Evolutionary conservation across 2,113 vertebrate genomes (phyloP).

Genomic region (Brachyistius frenatus): DNA sequence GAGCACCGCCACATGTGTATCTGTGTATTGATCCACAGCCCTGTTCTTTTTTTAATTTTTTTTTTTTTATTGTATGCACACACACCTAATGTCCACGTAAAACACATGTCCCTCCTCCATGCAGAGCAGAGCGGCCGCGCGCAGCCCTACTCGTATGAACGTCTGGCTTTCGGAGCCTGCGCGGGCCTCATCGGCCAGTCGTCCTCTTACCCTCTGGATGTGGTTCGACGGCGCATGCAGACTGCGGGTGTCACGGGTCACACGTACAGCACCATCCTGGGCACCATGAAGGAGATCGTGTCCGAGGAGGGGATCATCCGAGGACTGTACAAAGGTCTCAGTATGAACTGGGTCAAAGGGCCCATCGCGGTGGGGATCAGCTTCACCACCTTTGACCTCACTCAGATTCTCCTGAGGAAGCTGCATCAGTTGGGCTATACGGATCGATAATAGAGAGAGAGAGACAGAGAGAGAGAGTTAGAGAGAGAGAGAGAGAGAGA

Average conservation of each 20-base stretch:
- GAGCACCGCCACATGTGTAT: background rate
- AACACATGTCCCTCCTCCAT: background rate
- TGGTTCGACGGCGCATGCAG: constrained; percentile 98
- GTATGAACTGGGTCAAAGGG: constrained; percentile 99
- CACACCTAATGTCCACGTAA: background rate
- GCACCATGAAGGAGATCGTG: constrained; percentile 91
- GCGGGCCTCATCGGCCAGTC: constrained; percentile 95
- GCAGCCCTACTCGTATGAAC: constrained; percentile 91
- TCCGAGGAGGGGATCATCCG: constrained; percentile 90
- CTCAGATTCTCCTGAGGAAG: constrained; percentile 91
- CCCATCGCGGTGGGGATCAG: constrained; percentile 97
- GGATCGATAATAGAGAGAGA: constrained; percentile 61
- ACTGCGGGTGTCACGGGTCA: constrained; percentile 93
- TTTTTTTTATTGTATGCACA: background rate
- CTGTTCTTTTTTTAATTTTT: background rate
- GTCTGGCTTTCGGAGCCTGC: constrained; percentile 93
- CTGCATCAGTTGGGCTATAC: constrained; percentile 81
- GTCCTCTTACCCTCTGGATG: constrained; percentile 96
- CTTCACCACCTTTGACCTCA: constrained; percentile 98
- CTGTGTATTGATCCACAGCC: background rate
- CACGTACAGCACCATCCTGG: constrained; percentile 87
- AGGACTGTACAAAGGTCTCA: constrained; percentile 97
- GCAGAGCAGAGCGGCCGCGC: constrained; percentile 88
- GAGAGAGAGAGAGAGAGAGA: background rate
- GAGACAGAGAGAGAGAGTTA: background rate